These are phyloP conservation scores for Drosophila lutescens DNA, from an alignment of 2,888 invertebrate species.

Conservation along the genomic window DNA sequence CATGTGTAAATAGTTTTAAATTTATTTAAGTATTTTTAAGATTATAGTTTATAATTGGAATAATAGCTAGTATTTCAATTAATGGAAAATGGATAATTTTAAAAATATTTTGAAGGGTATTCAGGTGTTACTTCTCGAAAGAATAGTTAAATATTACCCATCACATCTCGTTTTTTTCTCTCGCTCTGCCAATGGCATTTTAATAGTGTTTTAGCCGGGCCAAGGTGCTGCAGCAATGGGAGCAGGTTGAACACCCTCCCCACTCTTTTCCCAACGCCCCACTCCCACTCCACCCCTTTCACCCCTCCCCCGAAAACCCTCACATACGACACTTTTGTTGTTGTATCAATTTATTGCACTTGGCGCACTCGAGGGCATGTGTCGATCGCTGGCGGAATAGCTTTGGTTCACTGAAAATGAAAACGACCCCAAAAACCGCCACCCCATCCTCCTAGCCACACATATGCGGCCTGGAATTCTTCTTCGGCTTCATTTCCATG, in stretches of 20 bases:
- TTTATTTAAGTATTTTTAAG: too few relatives aligned
- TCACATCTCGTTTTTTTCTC: background rate
- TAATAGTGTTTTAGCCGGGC: slow-evolving; percentile 36
- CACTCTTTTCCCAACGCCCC: background rate
- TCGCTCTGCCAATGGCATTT: slow-evolving; percentile 28
- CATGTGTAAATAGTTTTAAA: too few relatives aligned
- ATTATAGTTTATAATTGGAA: too few relatives aligned
- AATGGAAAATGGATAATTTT: too few relatives aligned
- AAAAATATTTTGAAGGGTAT: slow-evolving; percentile 7
- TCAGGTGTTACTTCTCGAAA: background rate
- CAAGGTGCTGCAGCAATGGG: slow-evolving; percentile 24
- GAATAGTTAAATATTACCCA: background rate
- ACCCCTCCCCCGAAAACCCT: too few relatives aligned
- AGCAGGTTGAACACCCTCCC: slow-evolving; percentile 1
- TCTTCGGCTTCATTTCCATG: background rate
- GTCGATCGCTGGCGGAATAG: slow-evolving; percentile 29
- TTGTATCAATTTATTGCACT: slow-evolving; percentile 39
- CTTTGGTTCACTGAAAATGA: slow-evolving; percentile 38
- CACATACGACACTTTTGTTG: slow-evolving; percentile 14
- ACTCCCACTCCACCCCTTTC: background rate
- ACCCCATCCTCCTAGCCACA: slow-evolving; percentile 3
- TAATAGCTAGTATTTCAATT: too few relatives aligned
- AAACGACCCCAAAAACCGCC: slow-evolving; percentile 17
- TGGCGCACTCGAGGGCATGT: slow-evolving; percentile 28
- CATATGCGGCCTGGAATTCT: slow-evolving; percentile 14